Conservation (phyloP, 2,888 invertebrate species). For the Drosophila limbata region DNA sequence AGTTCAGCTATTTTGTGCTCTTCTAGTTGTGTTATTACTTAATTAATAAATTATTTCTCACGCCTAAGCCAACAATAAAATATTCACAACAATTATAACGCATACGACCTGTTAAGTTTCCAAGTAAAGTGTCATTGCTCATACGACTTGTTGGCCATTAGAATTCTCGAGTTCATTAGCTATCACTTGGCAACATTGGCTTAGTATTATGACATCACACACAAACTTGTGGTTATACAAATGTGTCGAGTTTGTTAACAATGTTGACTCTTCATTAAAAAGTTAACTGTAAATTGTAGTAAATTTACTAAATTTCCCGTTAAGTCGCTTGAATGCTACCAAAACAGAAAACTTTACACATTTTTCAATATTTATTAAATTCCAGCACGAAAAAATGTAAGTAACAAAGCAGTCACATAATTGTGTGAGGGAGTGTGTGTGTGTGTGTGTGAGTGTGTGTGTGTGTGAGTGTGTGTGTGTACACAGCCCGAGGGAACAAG, state of each 20-base stretch:
- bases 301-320: constrained; percentile 21
- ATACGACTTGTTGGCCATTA: constrained; percentile 14
- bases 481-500: constrained; percentile 31
- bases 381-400: constrained; percentile 29
- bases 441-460: neutral
- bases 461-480: constrained; percentile 1
- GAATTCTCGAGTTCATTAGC: constrained; percentile 13
- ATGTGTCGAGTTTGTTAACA: constrained; percentile 9
- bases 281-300: constrained; percentile 10
- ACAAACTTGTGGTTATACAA: neutral
- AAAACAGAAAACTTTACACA: constrained; percentile 26
- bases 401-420: constrained; percentile 19
- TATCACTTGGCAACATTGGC: neutral
- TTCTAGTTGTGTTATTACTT: neutral
- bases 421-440: neutral
- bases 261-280: constrained; percentile 7
- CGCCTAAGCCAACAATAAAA: neutral
- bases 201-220: neutral
- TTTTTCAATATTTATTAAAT: constrained; percentile 60
- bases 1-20: no score
- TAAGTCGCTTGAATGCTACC: constrained; percentile 10
- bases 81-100: neutral
- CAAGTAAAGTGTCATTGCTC: neutral
- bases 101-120: constrained; percentile 15
- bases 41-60: neutral